Evolutionary conservation across 1,140 invertebrate genomes (phyloP).

Genomic region (Solenopsis fugax): DNA sequence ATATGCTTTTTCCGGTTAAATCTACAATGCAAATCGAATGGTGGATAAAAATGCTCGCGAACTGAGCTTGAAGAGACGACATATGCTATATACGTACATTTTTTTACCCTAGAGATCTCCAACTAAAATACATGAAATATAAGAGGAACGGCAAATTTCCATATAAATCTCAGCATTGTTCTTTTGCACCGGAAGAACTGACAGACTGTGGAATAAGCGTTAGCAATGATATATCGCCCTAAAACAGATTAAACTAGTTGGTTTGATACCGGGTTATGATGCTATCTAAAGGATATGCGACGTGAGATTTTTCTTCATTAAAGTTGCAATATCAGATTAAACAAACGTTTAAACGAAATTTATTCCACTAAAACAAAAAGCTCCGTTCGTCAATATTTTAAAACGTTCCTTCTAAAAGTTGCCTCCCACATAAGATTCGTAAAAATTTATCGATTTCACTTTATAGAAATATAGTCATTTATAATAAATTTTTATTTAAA

Average conservation of each 20-base stretch:
- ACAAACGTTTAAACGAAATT: conserved; percentile 59
- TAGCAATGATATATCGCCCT: conserved; percentile 60
- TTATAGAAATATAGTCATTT: not conserved
- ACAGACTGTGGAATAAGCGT: conserved; percentile 64
- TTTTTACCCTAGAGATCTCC: conserved; percentile 71
- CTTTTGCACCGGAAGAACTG: conserved; percentile 54
- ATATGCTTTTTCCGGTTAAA: conserved; percentile 79
- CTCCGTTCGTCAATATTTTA: conserved; percentile 3
- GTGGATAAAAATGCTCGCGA: conserved; percentile 75
- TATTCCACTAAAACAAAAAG: conserved; percentile 36
- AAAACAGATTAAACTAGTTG: conserved; percentile 67
- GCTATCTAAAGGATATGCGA: conserved; percentile 42
- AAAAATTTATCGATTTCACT: not conserved
- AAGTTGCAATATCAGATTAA: conserved; percentile 30
- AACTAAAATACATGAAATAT: conserved; percentile 78
- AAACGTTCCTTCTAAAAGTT: not conserved
- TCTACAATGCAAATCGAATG: conserved; percentile 81
- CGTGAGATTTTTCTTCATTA: conserved; percentile 63
- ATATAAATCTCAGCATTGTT: conserved; percentile 79
- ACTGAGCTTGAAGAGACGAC: conserved; percentile 76
- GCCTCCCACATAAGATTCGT: not conserved
- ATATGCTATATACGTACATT: conserved; percentile 73
- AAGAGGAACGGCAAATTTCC: conserved; percentile 76
- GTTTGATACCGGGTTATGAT: conserved; percentile 55
- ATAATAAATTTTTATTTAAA: not conserved